Base-by-base conservation (phyloP, 2,797 vertebrate genomes). In the Enteromius thamalakanensis region DNA sequence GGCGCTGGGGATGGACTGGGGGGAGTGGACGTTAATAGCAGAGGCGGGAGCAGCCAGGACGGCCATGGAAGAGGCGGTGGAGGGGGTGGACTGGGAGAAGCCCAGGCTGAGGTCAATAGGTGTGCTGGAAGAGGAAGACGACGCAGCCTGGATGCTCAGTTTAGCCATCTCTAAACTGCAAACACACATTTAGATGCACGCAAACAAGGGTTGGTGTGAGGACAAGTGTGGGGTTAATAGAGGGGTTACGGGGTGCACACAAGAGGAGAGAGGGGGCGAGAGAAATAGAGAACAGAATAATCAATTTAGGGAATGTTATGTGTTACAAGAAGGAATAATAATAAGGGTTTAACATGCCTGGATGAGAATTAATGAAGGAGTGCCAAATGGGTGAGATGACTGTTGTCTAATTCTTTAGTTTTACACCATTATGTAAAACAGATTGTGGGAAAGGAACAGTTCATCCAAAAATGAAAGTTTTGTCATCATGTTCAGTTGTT, bases 151-250 rank as follows among this genome's bases (percentile, higher is more conserved):
- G 96, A 96, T 97, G 95, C 96, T 97, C 96, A 97, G 95, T 95
- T 97, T 98, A 96, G 97, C 97, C 97, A 98, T 96, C 95, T 98
- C 97, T 96, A 98, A 95, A 94, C 97, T 98, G 96, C 93, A 95
- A 93, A 94, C 92, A 93, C 93, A 94, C 91, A 62, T 23, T 93
- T 90, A 94, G 67, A 83, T 37, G 47, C 85, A 86, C 64, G 74
- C 93, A 92, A 92, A 94, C 90, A 92, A 79, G 80, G 84, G 23
- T 47, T 29, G 74, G 37, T 40, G 49, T 87, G 89, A 87, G 89
- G 89, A 90, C 90, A 90, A 88, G 32, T 37, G 79, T 60, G 79
- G 89, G 90, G 87, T 90, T 89, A 85, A 71, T 79, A 78, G 76
- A 81, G 55, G 37, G 64, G 76, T 78, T 49, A 78, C 1, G 32